Percentiles rank a stretch among this genome's conserved stretches.
These are phyloP conservation scores for Lepilemur septentrionalis DNA, from an alignment of 2,797 vertebrate species.

Conservation along the genomic window DNA sequence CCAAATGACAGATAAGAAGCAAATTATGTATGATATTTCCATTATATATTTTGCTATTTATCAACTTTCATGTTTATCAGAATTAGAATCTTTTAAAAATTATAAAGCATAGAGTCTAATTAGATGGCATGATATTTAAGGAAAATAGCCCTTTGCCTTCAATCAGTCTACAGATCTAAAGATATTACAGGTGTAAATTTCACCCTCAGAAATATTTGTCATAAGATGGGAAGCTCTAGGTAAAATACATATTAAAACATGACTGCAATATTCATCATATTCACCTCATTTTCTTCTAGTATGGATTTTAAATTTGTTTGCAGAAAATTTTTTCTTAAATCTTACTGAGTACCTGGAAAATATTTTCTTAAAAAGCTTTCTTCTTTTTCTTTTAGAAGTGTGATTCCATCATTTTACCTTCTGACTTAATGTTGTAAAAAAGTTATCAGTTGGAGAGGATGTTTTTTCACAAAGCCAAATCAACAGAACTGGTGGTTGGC, in stretches of 20 bases:
- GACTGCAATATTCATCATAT: background rate
- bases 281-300: background rate
- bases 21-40: background rate
- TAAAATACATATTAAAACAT: background rate
- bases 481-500: background rate
- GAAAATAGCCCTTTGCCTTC: background rate
- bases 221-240: background rate
- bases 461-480: background rate
- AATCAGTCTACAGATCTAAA: background rate
- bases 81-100: background rate
- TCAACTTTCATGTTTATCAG: background rate
- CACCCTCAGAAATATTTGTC: conserved; percentile 13
- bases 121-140: background rate
- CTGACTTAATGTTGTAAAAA: background rate
- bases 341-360: conserved; percentile 2
- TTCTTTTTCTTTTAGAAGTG: background rate
- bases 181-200: background rate
- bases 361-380: background rate
- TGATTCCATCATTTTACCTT: background rate
- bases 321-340: background rate
- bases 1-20: background rate
- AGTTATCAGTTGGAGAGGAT: background rate
- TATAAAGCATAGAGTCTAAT: background rate
- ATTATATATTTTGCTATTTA: background rate
- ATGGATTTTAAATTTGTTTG: background rate